These are phyloP conservation scores for Dicrostonyx torquatus DNA, from an alignment of 2,797 vertebrate species.

Conservation along the genomic window DNA sequence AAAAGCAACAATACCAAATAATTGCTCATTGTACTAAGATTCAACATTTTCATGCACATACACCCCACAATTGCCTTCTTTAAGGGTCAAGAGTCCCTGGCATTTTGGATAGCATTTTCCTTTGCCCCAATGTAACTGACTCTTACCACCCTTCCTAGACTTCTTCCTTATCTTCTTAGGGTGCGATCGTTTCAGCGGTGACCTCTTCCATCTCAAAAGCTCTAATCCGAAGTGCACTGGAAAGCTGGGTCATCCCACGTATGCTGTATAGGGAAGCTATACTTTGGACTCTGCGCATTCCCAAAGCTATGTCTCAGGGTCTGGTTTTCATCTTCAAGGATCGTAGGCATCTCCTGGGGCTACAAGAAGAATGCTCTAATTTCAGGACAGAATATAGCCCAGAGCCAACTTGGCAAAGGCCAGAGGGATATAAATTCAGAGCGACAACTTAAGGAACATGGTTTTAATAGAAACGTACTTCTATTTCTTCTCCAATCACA, in stretches of 20 bases:
- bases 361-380: slow-evolving; percentile 81
- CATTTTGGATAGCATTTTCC: neutral
- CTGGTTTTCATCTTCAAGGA: slow-evolving; percentile 86
- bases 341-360: slow-evolving; percentile 80
- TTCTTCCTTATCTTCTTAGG: neutral
- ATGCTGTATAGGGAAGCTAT: slow-evolving; percentile 59
- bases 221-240: slow-evolving; percentile 25
- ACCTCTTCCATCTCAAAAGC: neutral
- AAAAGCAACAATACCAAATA: neutral
- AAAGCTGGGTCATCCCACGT: slow-evolving; percentile 41
- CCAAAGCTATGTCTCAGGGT: slow-evolving; percentile 69
- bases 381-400: slow-evolving; percentile 76
- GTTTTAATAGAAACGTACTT: slow-evolving; percentile 84
- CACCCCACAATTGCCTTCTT: neutral
- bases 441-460: slow-evolving; percentile 82
- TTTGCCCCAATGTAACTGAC: neutral
- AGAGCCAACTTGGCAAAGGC: slow-evolving; percentile 84
- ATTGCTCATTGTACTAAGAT: neutral
- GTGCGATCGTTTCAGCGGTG: neutral
- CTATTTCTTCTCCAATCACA: slow-evolving; percentile 74
- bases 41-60: neutral
- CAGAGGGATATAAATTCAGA: slow-evolving; percentile 84
- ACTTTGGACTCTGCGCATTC: slow-evolving; percentile 75
- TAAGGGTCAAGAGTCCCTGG: neutral
- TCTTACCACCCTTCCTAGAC: neutral